Percentiles rank a stretch among this genome's conserved stretches.
These are phyloP conservation scores for Apteryx mantelli DNA, from an alignment of 2,113 vertebrate genomes.

Conservation along the genomic window DNA sequence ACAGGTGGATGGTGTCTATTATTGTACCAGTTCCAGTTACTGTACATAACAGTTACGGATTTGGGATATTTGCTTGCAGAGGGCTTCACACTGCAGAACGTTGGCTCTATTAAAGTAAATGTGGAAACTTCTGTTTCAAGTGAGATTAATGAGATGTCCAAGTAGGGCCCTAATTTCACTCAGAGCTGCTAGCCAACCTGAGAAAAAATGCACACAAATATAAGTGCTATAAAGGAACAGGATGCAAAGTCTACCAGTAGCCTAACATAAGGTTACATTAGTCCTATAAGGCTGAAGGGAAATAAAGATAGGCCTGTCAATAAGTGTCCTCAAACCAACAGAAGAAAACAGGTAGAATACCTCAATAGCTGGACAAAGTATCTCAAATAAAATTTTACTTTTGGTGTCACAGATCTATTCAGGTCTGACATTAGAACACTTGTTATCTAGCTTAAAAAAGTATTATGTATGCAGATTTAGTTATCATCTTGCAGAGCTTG, in stretches of 20 bases:
- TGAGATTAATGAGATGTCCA: background rate
- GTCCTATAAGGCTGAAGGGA: background rate
- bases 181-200: background rate
- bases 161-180: background rate
- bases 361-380: background rate
- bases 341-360: background rate
- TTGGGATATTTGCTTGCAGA: background rate
- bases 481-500: background rate
- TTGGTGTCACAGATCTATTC: background rate
- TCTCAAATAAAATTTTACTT: background rate
- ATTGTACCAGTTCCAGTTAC: background rate
- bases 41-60: accelerated
- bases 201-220: background rate
- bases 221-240: background rate
- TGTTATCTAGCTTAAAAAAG: background rate
- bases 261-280: background rate
- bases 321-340: background rate
- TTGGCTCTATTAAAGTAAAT: background rate
- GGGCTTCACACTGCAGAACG: background rate
- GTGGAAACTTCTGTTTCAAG: background rate
- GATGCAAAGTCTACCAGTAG: background rate
- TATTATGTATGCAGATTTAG: background rate
- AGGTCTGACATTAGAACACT: background rate
- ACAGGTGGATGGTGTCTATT: accelerated
- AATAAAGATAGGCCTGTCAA: background rate